Evolutionary conservation across 2,888 invertebrate species (phyloP), one percentile per base, ranked within the genome.

Genomic region (Agrotis clavis): DNA sequence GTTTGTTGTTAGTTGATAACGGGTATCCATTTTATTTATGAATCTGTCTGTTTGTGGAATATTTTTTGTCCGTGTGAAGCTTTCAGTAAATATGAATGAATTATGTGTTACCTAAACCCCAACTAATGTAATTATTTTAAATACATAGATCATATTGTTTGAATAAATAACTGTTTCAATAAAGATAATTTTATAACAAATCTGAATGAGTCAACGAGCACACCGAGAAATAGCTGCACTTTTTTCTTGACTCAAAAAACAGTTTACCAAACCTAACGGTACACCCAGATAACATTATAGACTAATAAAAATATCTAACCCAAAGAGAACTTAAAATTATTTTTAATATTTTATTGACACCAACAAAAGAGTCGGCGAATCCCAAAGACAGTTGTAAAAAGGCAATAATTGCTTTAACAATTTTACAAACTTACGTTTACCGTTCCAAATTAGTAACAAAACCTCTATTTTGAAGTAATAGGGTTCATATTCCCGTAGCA

Each of bases 381-480:
- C 83, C 90, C 91, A 93, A 93, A 93, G 70, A 89, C 67, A 70
- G 87, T 87, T 90, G 90, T 94, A 91, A 92, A 93, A 89, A 89
- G 86, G 86, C 90, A 90, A 91, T 93, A 89, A 94, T 92, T 90
- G 88, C 88, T 89, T 89, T 90, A 79, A 84, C 67, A 79, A 74
- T 82, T 69, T 67, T 19, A 66, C 85, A 77, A 83, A 59, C 45
- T 62, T 77, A 73, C 65, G 73, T 68, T 77, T 77, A 68, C 62
- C 30, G 60, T 59, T 54, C 6, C 0, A 4, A 61, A 69, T 21
- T 18, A 9, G 41, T 30, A 21, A 41, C 2, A 41, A 11, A 4
- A 59, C 18, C 71, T 65, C 69, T 81, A 71, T 41, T 0, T 0
- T 0, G 0, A 14, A 5, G 0, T 0, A 0, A 13, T 85, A 87